Evolutionary conservation across 2,113 vertebrate species (phyloP).

Genomic region (Sminthopsis crassicaudata): DNA sequence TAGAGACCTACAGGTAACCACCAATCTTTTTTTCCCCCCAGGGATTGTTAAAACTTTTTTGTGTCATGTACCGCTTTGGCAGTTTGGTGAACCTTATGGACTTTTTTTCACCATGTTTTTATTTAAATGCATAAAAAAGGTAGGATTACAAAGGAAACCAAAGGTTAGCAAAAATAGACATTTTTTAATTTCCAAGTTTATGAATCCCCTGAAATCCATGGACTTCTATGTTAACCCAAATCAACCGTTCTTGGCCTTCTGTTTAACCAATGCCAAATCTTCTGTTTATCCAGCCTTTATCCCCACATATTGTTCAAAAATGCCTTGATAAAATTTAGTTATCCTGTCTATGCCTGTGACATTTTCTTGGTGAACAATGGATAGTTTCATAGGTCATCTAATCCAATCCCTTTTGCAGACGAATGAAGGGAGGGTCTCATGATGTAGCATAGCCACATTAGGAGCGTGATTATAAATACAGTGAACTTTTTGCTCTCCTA

Average conservation of each 20-base stretch:
- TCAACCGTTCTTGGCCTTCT: background rate
- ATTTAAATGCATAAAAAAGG: background rate
- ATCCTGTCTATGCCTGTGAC: background rate
- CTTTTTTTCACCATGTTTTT: background rate
- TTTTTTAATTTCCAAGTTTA: background rate
- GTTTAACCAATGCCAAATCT: background rate
- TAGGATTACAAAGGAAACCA: background rate
- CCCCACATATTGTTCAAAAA: background rate
- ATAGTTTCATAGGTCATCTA: background rate
- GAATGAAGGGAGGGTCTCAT: background rate
- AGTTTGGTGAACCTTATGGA: background rate
- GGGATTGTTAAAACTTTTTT: no score
- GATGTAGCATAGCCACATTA: background rate
- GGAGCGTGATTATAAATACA: background rate
- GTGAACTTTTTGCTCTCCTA: background rate
- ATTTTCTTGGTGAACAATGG: background rate
- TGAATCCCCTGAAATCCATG: background rate
- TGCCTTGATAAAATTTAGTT: background rate
- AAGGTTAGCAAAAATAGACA: background rate
- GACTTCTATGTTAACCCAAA: background rate
- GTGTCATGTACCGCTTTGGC: background rate
- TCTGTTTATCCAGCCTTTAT: background rate
- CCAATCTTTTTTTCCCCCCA: background rate
- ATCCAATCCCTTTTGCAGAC: background rate
- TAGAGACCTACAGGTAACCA: background rate